phyloP scores from a whole-genome alignment of 2,888 invertebrate species.

The Drosophila infuscata region DNA sequence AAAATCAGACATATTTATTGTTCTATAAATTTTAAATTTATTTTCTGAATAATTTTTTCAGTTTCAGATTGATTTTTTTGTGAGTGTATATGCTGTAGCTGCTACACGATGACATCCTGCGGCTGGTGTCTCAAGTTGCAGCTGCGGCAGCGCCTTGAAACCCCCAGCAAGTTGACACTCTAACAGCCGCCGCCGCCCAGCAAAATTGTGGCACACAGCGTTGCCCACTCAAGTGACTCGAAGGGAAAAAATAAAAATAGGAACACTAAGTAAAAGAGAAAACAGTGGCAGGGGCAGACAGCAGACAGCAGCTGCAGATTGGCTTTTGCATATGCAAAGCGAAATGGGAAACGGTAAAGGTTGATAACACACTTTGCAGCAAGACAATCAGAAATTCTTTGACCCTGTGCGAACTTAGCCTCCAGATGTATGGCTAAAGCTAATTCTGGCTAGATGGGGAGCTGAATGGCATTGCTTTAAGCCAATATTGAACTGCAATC shows the following conservation, averaged over 20 bases:
- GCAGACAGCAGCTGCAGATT: constrained; percentile 50
- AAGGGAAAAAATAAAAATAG: neutral
- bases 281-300: constrained; percentile 4
- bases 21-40: neutral
- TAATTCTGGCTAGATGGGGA: neutral
- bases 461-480: neutral
- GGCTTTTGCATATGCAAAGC: constrained; percentile 58
- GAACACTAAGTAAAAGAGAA: constrained; percentile 9
- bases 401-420: neutral
- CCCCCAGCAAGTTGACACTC: constrained; percentile 65
- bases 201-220: constrained; percentile 18
- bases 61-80: neutral
- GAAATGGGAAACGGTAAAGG: constrained; percentile 36
- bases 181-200: constrained; percentile 32
- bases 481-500: neutral
- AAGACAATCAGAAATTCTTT: constrained; percentile 6
- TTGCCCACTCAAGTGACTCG: constrained; percentile 3
- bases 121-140: constrained; percentile 68
- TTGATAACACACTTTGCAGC: constrained; percentile 46
- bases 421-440: neutral
- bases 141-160: constrained; percentile 49
- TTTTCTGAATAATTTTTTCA: neutral
- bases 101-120: constrained; percentile 55
- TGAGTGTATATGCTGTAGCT: constrained; percentile 11
- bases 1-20: too few relatives aligned